A percentile compares a stretch with the other conserved stretches of the same genome.
These are phyloP conservation scores for Buathra laborator DNA, from an alignment of 2,888 invertebrate genomes.

Conservation along the genomic window DNA sequence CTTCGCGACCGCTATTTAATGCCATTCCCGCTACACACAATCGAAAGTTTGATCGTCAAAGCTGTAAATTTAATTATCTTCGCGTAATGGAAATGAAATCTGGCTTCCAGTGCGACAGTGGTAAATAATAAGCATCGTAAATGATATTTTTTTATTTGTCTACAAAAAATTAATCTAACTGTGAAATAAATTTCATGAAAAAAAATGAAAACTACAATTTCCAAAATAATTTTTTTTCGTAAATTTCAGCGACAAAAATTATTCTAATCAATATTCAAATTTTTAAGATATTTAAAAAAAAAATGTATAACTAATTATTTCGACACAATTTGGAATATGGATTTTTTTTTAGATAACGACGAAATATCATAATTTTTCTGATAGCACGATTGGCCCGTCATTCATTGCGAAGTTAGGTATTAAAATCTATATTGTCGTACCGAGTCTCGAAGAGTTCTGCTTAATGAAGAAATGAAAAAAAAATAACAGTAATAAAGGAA, in stretches of 20 bases:
- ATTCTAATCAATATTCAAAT: no score
- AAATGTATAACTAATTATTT: no score
- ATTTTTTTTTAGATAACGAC: neutral
- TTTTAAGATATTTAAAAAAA: no score
- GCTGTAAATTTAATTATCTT: constrained; percentile 28
- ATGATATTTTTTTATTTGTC: no score
- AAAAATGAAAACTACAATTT: no score
- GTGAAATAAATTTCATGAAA: no score
- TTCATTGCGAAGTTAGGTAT: constrained; percentile 48
- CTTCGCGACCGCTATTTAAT: neutral
- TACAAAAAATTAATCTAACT: no score
- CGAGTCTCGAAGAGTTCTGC: constrained; percentile 43
- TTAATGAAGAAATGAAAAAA: constrained; percentile 66
- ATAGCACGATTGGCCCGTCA: constrained; percentile 25
- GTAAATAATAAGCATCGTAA: no score
- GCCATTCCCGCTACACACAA: neutral
- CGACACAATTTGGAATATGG: no score
- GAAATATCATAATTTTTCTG: constrained; percentile 18
- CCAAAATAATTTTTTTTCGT: no score
- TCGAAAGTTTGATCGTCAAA: constrained; percentile 16
- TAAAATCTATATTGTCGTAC: constrained; percentile 47
- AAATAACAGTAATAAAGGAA: constrained; percentile 22
- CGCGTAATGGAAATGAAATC: neutral
- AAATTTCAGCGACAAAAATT: no score
- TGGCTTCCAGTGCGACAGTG: no score